Evolutionary conservation across 1,140 invertebrate species (phyloP), one percentile per base, ranked within the genome.

Genomic region (Drosophila triauraria): DNA sequence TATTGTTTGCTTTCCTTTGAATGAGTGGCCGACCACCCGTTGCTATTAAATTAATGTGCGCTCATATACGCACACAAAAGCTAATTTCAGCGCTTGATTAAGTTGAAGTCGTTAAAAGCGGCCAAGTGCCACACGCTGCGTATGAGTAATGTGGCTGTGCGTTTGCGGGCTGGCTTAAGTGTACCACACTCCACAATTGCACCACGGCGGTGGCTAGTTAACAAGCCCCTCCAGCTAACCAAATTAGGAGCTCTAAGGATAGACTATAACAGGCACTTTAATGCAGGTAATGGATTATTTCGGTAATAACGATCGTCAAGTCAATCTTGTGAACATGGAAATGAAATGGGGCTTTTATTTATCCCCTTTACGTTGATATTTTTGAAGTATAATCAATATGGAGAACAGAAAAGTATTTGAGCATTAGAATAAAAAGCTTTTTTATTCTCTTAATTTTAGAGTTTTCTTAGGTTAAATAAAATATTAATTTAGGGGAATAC

Each of bases 21-120:
- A 38, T 50, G 53, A 68, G 42, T 77, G 44, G 61, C 75, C 63
- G 56, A 58, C 75, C 79, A 82, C 70, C 68, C 67, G 80, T 62
- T 63, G 85, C 85, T 80, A 87, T 87, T 87, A 87, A 88, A 88
- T 87, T 87, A 88, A 87, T 87, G 84, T 84, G 69, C 84, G 72
- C 84, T 90, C 84, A 88, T 87, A 87, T 88, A 87, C 84, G 83
- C 80, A 87, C 84, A 87, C 85, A 88, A 84, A 90, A 90, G 85
- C 84, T 87, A 87, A 87, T 87, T 87, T 87, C 85, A 87, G 72
- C 82, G 85, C 80, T 88, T 88, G 84, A 87, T 87, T 87, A 87
- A 88, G 84, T 88, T 88, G 85, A 90, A 88, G 84, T 87, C 84
- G 84, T 88, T 88, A 87, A 90, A 87, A 78, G 51, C 65, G 77